Evolutionary conservation across 2,888 invertebrate species (phyloP).

Genomic region (Criorhina ranunculi): DNA sequence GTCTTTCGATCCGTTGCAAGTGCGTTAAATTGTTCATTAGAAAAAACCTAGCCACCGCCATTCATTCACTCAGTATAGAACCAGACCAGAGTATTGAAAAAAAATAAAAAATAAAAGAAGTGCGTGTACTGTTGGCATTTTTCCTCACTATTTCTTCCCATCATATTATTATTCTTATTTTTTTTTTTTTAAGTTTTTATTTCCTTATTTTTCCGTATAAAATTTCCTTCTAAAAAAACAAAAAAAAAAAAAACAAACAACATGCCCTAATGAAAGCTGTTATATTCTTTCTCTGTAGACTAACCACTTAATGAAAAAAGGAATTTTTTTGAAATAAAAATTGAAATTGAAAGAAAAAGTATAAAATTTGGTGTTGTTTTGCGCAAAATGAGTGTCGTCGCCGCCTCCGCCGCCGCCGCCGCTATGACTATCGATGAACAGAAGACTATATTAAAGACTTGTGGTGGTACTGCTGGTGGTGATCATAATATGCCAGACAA

Average conservation of each 20-base stretch:
- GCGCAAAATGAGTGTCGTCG: constrained; percentile 74
- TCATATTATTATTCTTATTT: too few species aligned
- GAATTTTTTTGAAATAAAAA: constrained; percentile 45
- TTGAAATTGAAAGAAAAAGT: constrained; percentile 47
- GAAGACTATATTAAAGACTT: constrained; percentile 84
- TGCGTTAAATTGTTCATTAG: constrained; percentile 53
- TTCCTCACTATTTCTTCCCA: constrained; percentile 63
- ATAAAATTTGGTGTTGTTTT: constrained; percentile 62
- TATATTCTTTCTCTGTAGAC: constrained; percentile 75
- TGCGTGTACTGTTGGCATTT: constrained; percentile 76
- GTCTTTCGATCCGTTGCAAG: constrained; percentile 44
- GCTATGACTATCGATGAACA: constrained; percentile 84
- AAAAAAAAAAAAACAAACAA: constrained; percentile 10
- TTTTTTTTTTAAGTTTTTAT: constrained; percentile 66
- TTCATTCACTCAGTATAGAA: constrained; percentile 57
- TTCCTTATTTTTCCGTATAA: constrained; percentile 57
- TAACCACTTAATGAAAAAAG: constrained; percentile 63
- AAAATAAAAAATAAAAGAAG: constrained; percentile 57
- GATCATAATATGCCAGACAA: constrained; percentile 65
- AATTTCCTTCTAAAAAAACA: constrained; percentile 26
- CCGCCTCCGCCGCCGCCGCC: constrained; percentile 82
- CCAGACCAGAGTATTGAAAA: constrained; percentile 55
- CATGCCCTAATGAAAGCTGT: constrained; percentile 69
- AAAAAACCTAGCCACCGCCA: constrained; percentile 56
- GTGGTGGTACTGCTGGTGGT: constrained; percentile 69